Evolutionary conservation across 2,797 vertebrate species (phyloP).

Genomic region (Merluccius polli): DNA sequence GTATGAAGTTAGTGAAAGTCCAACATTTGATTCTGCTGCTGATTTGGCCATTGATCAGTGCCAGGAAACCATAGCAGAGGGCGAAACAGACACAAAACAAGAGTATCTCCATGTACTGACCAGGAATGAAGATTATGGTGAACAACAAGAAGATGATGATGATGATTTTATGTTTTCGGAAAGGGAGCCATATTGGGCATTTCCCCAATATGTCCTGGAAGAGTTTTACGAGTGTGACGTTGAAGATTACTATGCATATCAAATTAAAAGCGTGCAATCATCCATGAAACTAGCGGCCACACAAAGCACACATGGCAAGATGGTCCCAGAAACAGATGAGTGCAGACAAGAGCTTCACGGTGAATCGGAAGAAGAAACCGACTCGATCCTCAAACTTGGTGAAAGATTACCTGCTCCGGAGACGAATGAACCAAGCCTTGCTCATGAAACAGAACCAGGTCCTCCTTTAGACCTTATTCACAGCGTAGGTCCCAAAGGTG

Average conservation of each 20-base stretch:
- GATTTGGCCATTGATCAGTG: background rate
- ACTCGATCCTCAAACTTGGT: background rate
- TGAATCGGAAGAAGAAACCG: background rate
- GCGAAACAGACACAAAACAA: background rate
- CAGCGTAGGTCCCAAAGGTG: conserved; percentile 40
- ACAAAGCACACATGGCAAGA: background rate
- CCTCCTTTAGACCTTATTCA: conserved; percentile 55
- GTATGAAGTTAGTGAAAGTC: conserved; percentile 40
- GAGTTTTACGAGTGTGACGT: conserved; percentile 30
- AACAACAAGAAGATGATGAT: conserved; percentile 18
- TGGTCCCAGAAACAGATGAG: background rate
- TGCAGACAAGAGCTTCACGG: background rate
- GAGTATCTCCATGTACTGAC: background rate
- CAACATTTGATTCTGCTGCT: conserved; percentile 5
- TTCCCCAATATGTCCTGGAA: conserved; percentile 10
- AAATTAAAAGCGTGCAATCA: conserved; percentile 46
- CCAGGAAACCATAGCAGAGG: background rate
- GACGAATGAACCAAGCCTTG: background rate
- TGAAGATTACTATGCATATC: conserved; percentile 60
- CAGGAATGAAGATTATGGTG: background rate
- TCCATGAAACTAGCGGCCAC: conserved; percentile 26
- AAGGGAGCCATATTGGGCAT: conserved; percentile 56
- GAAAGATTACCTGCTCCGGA: background rate
- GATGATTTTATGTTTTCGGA: conserved; percentile 45
- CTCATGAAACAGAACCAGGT: conserved; percentile 13